Percentiles rank a stretch among this genome's conserved stretches.
Conservation (phyloP, 2,113 vertebrate species). For the Spermophilus dauricus region DNA sequence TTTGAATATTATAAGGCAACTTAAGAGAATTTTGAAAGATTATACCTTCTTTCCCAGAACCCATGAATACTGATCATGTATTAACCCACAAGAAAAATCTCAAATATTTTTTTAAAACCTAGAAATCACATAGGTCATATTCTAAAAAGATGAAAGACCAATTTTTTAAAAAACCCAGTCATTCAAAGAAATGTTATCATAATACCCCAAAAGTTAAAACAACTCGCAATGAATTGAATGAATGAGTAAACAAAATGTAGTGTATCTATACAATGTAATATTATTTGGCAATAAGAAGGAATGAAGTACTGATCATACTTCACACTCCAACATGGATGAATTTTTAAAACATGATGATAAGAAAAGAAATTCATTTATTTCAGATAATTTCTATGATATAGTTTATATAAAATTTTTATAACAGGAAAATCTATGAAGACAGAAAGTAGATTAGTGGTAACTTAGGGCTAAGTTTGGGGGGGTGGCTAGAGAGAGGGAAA, state of each 20-base stretch:
- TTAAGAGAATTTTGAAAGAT: background rate
- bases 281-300: background rate
- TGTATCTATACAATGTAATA: background rate
- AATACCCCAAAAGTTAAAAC: background rate
- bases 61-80: background rate
- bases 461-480: background rate
- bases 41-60: background rate
- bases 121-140: background rate
- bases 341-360: background rate
- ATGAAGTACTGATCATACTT: background rate
- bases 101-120: background rate
- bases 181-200: background rate
- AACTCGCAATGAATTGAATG: background rate
- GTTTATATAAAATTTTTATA: background rate
- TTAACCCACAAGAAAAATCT: constrained; percentile 37
- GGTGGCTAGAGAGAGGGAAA: too few relatives aligned
- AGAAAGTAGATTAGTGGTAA: background rate
- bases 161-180: background rate
- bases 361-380: background rate
- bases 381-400: background rate
- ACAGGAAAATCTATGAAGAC: background rate
- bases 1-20: background rate
- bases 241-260: background rate
- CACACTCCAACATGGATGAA: background rate
- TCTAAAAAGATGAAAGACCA: background rate